Base-by-base conservation (phyloP, 2,888 invertebrate genomes). In the Ischnus inquisitorius region DNA sequence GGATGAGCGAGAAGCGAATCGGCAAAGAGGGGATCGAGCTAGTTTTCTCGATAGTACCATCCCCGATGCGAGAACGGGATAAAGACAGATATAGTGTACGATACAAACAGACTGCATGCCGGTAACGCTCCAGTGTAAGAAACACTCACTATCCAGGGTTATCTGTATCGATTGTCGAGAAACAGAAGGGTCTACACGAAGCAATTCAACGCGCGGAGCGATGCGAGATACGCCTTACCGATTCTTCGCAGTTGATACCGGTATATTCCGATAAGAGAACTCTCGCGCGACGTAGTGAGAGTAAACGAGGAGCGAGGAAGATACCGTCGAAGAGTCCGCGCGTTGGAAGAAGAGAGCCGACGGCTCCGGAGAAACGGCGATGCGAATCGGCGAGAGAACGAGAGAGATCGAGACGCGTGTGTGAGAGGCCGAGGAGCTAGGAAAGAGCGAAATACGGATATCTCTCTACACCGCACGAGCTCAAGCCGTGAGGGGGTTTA, bases 401-500 rank as follows among this genome's bases (percentile, higher is more conserved):
- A 68, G 69, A 77, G 71, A 79, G 76, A 78, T 43, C 41, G 77
- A 28, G 75, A 79, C 41, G 54, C 25, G 39, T 54, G 43, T 12
- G 54, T 16, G 71, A 79, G 71, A 79, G 48, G 51, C 48, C 19
- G 71, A 28, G 14, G 51, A 14, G 60, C 67, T 25, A 14, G 25
- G 76, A 51, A 65, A 65, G 25, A 57, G 68, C 69, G 68, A 60
- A 46, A 28, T 22, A 1, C 12, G 19, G 54, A 54, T 54, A 19
- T 67, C 46, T 43, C n/a, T 22, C 54, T n/a, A 22, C 34, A 34
- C 34, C 16, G 77, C 64, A 68, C 54, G 71, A 67, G 62, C 34
- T 34, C 16, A 69, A 51, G 41, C 41, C 46, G 39, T 16, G 48
- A 46, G 48, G 22, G 54, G 64, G 12, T 72, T 8, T 34, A 34